Conservation (phyloP, 2,113 vertebrate species). For the Callipepla californica region DNA sequence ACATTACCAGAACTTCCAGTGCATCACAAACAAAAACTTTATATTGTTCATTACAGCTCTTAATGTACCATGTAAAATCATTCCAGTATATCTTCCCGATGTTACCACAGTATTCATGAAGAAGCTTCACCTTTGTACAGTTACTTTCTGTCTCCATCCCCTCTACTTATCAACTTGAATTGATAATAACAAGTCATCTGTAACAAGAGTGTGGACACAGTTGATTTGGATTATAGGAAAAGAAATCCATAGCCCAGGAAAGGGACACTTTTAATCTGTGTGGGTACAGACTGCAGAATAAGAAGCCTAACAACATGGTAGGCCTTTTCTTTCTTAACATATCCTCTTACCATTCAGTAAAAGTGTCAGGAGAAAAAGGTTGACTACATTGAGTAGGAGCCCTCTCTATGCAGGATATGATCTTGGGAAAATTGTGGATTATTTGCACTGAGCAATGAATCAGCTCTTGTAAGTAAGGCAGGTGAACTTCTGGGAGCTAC, state of each 20-base stretch:
- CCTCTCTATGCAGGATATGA: neutral
- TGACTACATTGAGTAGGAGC: neutral
- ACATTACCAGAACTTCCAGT: neutral
- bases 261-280: neutral
- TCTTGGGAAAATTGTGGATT: neutral
- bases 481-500: neutral
- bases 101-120: neutral
- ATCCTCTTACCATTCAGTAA: neutral
- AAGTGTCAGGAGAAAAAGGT: neutral
- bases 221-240: neutral
- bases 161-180: neutral
- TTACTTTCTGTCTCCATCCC: neutral
- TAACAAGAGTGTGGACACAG: neutral
- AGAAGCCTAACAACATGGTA: neutral
- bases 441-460: slow-evolving; percentile 11
- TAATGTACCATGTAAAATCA: neutral
- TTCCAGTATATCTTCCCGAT: neutral
- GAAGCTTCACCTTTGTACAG: neutral
- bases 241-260: neutral
- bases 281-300: neutral
- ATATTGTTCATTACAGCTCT: neutral
- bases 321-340: neutral
- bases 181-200: neutral
- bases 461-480: neutral
- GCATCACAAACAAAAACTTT: neutral